These are phyloP conservation scores for Pseudomyrmex gracilis DNA, from an alignment of 1,140 invertebrate species.

Conservation along the genomic window DNA sequence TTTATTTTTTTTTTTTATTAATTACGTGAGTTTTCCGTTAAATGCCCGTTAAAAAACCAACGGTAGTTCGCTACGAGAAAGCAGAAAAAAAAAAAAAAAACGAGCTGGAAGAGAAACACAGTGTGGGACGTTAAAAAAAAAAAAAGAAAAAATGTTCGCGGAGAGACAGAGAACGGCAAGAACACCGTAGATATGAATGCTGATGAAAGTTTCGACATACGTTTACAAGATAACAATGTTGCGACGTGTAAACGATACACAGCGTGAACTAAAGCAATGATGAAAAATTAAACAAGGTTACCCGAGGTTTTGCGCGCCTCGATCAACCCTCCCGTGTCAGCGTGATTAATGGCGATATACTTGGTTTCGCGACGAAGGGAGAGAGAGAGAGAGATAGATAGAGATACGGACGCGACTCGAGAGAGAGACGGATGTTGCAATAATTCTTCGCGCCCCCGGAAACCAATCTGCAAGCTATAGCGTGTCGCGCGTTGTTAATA, in stretches of 20 bases:
- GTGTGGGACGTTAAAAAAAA: not conserved
- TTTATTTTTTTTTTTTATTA: slow-evolving; percentile 29
- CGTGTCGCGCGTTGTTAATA: slow-evolving; percentile 64
- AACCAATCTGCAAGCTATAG: slow-evolving; percentile 60
- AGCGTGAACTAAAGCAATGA: not conserved
- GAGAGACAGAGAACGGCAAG: too few species aligned
- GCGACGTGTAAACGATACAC: not conserved
- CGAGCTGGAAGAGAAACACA: not conserved
- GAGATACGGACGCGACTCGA: not conserved
- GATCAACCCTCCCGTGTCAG: slow-evolving; percentile 21
- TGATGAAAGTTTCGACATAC: slow-evolving; percentile 1
- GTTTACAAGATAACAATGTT: not conserved
- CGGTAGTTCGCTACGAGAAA: not conserved
- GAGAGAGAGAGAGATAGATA: too few species aligned
- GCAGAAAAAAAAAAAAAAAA: not conserved
- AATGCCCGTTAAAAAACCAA: slow-evolving; percentile 1
- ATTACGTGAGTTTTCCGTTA: slow-evolving; percentile 8
- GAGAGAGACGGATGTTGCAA: slow-evolving; percentile 33
- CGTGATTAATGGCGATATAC: slow-evolving; percentile 28
- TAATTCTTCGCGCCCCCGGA: slow-evolving; percentile 60
- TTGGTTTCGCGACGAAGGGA: not conserved
- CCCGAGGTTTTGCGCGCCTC: not conserved
- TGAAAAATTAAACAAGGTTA: slow-evolving; percentile 46
- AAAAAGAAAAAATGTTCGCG: not conserved
- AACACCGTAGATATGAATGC: not conserved